phyloP scores from a whole-genome alignment of 2,888 invertebrate species.

The Drosophila algonquin region DNA sequence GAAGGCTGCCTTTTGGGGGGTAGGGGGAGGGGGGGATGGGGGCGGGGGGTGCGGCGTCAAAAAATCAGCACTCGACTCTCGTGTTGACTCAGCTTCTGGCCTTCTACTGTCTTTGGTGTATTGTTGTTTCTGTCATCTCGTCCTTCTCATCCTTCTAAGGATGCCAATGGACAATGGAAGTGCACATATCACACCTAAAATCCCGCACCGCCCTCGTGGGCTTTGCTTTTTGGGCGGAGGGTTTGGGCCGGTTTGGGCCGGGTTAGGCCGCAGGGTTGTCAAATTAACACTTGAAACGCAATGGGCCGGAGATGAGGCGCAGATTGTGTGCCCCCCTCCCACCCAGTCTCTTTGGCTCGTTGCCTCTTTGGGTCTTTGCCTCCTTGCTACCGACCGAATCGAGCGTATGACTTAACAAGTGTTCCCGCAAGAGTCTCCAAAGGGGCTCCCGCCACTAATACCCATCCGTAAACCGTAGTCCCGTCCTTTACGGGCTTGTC shows the following conservation, averaged over 20 bases:
- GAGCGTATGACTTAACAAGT: slow-evolving; percentile 61
- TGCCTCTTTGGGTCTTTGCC: slow-evolving; percentile 8
- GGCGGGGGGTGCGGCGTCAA: slow-evolving; percentile 34
- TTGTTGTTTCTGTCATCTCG: slow-evolving; percentile 11
- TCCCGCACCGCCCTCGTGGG: background rate
- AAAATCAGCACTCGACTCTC: slow-evolving; percentile 36
- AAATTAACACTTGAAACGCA: slow-evolving; percentile 64
- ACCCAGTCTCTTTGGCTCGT: background rate
- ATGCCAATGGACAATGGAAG: slow-evolving; percentile 30
- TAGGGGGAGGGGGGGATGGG: too few species aligned
- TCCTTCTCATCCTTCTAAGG: background rate
- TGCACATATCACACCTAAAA: slow-evolving; percentile 13
- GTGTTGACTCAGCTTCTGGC: slow-evolving; percentile 33
- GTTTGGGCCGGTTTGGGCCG: slow-evolving; percentile 33
- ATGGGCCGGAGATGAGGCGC: slow-evolving; percentile 36
- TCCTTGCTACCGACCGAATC: slow-evolving; percentile 57
- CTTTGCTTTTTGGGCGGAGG: slow-evolving; percentile 15
- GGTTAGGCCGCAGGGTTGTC: slow-evolving; percentile 51
- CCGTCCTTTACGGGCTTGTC: slow-evolving; percentile 42
- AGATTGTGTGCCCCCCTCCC: slow-evolving; percentile 11
- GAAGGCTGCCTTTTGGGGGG: background rate
- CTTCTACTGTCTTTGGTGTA: background rate
- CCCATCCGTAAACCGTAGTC: background rate
- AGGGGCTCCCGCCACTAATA: slow-evolving; percentile 11
- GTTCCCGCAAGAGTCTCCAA: slow-evolving; percentile 31